phyloP scores from a whole-genome alignment of 2,888 invertebrate genomes.

The Lasioglossum marginatum region DNA sequence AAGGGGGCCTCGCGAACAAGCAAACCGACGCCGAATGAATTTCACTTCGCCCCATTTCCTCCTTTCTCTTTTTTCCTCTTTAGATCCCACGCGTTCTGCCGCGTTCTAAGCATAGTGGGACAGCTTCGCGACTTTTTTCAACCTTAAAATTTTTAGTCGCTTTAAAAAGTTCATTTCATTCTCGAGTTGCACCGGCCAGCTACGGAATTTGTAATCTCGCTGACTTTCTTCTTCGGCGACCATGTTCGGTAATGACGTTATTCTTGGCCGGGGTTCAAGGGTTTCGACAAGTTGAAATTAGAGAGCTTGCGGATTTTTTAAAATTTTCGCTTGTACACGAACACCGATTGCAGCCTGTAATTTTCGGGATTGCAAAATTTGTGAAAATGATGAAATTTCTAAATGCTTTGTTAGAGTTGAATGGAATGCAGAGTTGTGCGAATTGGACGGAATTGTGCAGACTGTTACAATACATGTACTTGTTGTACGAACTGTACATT shows the following conservation, averaged over 20 bases:
- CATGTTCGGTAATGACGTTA: neutral
- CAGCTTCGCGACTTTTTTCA: neutral
- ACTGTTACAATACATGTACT: too few relatives aligned
- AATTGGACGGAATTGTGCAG: too few relatives aligned
- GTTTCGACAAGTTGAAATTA: constrained; percentile 1
- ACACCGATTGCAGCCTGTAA: neutral
- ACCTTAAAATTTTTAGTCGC: neutral
- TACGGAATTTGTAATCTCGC: neutral
- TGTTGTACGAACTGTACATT: too few relatives aligned
- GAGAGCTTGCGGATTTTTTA: neutral
- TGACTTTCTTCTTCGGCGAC: neutral
- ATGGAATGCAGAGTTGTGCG: too few relatives aligned
- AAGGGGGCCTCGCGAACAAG: neutral
- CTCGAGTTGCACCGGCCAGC: neutral
- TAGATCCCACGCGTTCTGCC: too few relatives aligned
- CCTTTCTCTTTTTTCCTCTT: neutral
- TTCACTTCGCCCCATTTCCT: constrained; percentile 27
- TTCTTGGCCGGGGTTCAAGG: neutral
- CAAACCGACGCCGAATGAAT: constrained; percentile 15
- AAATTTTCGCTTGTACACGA: neutral
- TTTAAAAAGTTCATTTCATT: constrained; percentile 20
- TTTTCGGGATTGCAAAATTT: neutral
- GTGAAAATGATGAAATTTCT: too few relatives aligned
- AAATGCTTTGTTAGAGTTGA: too few relatives aligned
- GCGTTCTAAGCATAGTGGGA: neutral